Evolutionary conservation across 1,140 invertebrate genomes (phyloP).

Genomic region (Bombus confusus): DNA sequence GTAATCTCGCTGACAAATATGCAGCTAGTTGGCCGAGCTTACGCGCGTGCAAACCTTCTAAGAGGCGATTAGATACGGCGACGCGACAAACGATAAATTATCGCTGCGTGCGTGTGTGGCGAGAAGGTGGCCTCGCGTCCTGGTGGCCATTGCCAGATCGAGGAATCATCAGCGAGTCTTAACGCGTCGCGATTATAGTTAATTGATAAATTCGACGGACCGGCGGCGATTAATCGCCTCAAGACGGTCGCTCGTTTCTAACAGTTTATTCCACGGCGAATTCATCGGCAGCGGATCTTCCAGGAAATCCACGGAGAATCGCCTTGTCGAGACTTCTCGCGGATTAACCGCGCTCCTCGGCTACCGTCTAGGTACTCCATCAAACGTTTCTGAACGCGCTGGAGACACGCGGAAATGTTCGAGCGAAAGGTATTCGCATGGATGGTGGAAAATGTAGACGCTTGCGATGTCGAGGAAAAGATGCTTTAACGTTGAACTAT

Average conservation of each 20-base stretch:
- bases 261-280: conserved; percentile 47
- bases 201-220: conserved; percentile 70
- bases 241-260: conserved; percentile 38
- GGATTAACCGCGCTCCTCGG: background rate
- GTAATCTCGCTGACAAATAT: conserved; percentile 61
- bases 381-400: background rate
- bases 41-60: background rate
- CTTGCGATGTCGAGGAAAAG: background rate
- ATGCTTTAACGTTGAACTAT: background rate
- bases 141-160: conserved; percentile 67
- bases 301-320: conserved; percentile 30
- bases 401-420: conserved; percentile 11
- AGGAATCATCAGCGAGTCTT: conserved; percentile 63
- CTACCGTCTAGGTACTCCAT: conserved; percentile 8
- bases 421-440: background rate
- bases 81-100: conserved; percentile 60
- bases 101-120: conserved; percentile 41
- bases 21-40: conserved; percentile 25
- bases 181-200: conserved; percentile 64
- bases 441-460: background rate
- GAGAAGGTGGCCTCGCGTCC: conserved; percentile 28
- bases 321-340: background rate
- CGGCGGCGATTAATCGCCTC: conserved; percentile 58
- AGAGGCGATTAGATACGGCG: conserved; percentile 60
- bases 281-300: conserved; percentile 31